Conservation (phyloP, 2,888 invertebrate genomes). For the Sinotaia quadrata region DNA sequence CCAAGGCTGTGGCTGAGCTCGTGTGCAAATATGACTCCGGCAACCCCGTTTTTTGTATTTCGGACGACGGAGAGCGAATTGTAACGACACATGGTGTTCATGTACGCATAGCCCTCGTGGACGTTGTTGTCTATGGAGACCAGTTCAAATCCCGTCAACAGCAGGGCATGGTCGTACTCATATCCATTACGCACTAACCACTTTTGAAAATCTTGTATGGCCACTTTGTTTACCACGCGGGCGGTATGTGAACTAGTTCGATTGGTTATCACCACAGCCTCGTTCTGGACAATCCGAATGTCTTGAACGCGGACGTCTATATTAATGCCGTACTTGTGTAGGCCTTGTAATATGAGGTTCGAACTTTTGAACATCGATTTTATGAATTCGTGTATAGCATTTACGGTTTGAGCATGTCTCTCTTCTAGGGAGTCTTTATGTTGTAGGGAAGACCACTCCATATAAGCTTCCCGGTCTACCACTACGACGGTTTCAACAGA, state of each 20-base stretch:
- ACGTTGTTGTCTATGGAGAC: not conserved
- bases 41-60: constrained; percentile 12
- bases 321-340: not conserved
- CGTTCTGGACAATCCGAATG: not conserved
- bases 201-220: not conserved
- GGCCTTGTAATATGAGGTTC: constrained; percentile 10
- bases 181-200: constrained; percentile 19
- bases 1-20: constrained; percentile 10
- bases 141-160: constrained; percentile 13
- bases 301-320: not conserved
- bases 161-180: constrained; percentile 21
- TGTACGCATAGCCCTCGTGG: constrained; percentile 25
- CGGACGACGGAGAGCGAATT: constrained; percentile 15
- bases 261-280: not conserved
- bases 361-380: not conserved
- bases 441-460: not conserved
- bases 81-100: constrained; percentile 14
- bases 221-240: not conserved
- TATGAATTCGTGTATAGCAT: not conserved
- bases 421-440: not conserved
- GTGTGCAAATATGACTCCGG: constrained; percentile 19
- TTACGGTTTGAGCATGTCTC: not conserved
- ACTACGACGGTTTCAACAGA: constrained; percentile 17
- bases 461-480: constrained; percentile 10
- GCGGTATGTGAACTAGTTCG: not conserved